Evolutionary conservation across 2,888 invertebrate species (phyloP).

Genomic region (Diaprepes abbreviatus): DNA sequence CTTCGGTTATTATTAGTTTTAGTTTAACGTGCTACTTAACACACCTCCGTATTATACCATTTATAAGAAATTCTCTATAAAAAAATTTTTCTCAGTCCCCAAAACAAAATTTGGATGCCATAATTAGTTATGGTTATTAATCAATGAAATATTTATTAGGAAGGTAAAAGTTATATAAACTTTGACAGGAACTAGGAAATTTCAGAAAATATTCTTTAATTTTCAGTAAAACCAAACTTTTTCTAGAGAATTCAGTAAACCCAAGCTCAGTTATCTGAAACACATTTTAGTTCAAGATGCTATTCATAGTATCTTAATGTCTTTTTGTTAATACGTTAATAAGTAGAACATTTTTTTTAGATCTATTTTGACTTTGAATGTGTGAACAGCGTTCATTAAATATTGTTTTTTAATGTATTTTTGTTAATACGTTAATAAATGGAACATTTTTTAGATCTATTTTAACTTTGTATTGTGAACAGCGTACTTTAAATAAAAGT

Average conservation of each 20-base stretch:
- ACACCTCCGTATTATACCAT: neutral
- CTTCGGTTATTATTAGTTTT: neutral
- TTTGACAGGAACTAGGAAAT: too few species aligned
- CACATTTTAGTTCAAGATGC: neutral
- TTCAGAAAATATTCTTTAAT: too few species aligned
- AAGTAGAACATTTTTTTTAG: constrained; percentile 6
- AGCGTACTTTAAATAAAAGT: neutral
- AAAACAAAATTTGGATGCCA: too few species aligned
- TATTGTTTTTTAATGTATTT: neutral
- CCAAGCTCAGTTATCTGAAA: neutral
- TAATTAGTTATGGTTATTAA: too few species aligned
- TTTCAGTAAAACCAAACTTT: neutral
- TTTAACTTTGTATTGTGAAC: neutral
- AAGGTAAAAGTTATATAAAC: too few species aligned
- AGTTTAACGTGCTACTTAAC: constrained; percentile 1
- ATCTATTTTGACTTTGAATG: neutral
- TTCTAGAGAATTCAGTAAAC: neutral
- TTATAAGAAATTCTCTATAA: neutral
- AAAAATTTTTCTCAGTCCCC: neutral
- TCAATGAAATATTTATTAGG: too few species aligned
- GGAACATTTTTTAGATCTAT: neutral
- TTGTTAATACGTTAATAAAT: neutral
- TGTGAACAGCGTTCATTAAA: neutral
- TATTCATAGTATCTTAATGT: constrained; percentile 1
- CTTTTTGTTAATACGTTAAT: neutral